Percentiles rank a stretch among this genome's conserved stretches.
Evolutionary conservation across 1,140 invertebrate genomes (phyloP).

Genomic region (Hycleus cichorii): DNA sequence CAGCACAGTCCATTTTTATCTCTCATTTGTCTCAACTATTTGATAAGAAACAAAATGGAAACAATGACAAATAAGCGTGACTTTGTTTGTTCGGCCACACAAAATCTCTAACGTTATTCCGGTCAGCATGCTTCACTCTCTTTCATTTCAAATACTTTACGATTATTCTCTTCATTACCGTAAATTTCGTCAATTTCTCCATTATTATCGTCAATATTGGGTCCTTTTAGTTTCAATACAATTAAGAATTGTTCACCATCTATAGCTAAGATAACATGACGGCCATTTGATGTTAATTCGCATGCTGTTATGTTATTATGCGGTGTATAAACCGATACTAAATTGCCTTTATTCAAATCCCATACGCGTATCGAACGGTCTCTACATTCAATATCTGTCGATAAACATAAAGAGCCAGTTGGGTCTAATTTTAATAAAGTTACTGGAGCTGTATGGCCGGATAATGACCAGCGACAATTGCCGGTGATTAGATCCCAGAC

Average conservation of each 20-base stretch:
- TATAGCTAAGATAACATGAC: constrained; percentile 60
- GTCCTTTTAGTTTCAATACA: constrained; percentile 55
- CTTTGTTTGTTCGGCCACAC: background rate
- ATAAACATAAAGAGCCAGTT: constrained; percentile 60
- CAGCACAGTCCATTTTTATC: constrained; percentile 18
- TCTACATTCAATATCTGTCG: constrained; percentile 58
- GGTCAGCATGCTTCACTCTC: constrained; percentile 42
- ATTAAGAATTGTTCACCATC: constrained; percentile 55
- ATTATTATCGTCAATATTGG: constrained; percentile 33
- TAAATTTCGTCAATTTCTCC: constrained; percentile 33
- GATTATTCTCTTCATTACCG: constrained; percentile 44
- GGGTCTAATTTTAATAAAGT: constrained; percentile 63
- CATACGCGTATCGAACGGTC: constrained; percentile 70
- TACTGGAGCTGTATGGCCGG: constrained; percentile 68
- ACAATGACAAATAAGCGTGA: no score
- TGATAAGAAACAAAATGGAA: no score
- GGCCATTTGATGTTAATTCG: constrained; percentile 64
- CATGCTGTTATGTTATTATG: constrained; percentile 65
- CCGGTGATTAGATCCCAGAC: constrained; percentile 85
- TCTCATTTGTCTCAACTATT: no score
- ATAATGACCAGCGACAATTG: constrained; percentile 63
- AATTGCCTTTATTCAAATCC: constrained; percentile 65
- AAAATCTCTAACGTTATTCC: constrained; percentile 1
- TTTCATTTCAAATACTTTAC: constrained; percentile 46
- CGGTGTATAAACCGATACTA: constrained; percentile 72